These are phyloP conservation scores for Acropora yongei DNA, from an alignment of 64 coral and sea anemone genomes.

Conservation along the genomic window DNA sequence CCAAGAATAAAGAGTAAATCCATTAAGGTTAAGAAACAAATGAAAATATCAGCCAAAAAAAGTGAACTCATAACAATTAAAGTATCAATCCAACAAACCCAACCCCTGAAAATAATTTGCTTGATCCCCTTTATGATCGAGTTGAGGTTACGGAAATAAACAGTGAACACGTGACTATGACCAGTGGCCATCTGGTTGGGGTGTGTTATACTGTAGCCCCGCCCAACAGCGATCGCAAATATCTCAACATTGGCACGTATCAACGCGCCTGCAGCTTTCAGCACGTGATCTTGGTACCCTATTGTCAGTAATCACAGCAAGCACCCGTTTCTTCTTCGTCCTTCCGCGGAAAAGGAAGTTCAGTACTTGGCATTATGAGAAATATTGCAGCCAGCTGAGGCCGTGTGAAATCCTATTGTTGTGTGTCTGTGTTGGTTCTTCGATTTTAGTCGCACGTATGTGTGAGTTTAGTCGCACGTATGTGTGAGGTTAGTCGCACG, in stretches of 20 bases:
- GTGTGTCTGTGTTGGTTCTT: too few relatives aligned
- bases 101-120: conserved; percentile 62
- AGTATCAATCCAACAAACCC: background rate
- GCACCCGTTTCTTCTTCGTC: conserved; percentile 2
- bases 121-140: conserved; percentile 65
- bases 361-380: background rate
- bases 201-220: conserved; percentile 37
- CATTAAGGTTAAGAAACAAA: background rate
- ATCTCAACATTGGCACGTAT: conserved; percentile 20
- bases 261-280: conserved; percentile 36
- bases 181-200: conserved; percentile 22
- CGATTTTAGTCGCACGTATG: too few relatives aligned
- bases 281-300: conserved; percentile 33
- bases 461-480: too few relatives aligned
- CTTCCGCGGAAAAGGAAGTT: conserved; percentile 32
- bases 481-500: too few relatives aligned
- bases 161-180: conserved; percentile 60
- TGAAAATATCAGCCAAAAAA: background rate
- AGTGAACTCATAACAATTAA: background rate
- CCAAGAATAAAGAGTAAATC: background rate
- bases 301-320: conserved; percentile 49
- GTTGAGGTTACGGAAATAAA: conserved; percentile 57
- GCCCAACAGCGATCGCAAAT: conserved; percentile 52
- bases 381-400: too few relatives aligned
- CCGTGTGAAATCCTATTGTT: too few relatives aligned